Base-by-base conservation (phyloP, 2,888 invertebrate species). In the Agapostemon virescens region DNA sequence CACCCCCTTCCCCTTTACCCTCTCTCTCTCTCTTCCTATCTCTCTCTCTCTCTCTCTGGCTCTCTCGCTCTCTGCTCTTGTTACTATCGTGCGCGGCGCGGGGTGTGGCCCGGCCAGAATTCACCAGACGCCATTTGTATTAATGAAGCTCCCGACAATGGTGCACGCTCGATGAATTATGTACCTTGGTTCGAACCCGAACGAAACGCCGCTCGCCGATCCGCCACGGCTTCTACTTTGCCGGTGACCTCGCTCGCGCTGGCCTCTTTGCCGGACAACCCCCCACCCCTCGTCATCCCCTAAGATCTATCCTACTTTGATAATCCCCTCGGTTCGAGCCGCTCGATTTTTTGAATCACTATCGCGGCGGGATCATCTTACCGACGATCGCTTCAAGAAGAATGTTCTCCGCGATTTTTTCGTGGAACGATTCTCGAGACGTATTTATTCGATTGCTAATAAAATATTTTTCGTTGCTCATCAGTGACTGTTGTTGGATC, bases 101-200 rank as follows among this genome's bases (percentile, higher is more conserved):
- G 79, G 83, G 81, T 79, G 84, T 77, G 88, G 86, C 84, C 82
- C 83, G 86, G 89, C 84, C 85, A 89, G 91, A 92, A 92, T 92
- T 92, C 92, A 92, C 87, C 91, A 92, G 92, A 92, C 92, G 92
- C 92, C 92, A 92, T 92, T 92, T 92, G 92, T 92, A 92, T 92
- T 92, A 92, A 92, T 92, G 92, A 92, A 92, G 90, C 91, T 86
- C 87, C 90, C 91, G 89, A 92, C 92, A 92, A 92, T 92, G 92
- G 91, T 91, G 90, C 90, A 90, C 91, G 90, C 90, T 88, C 91
- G 91, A 92, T 92, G 92, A 92, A 92, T 92, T 92, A 92, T 92
- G 92, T 92, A 92, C 92, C 89, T 89, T 88, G 89, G 90, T 92
- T 92, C 92, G 91, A 92, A 92, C 88, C 74, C 89, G 89, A 86